Percentiles rank a stretch among this genome's conserved stretches.
These are phyloP conservation scores for Wasmannia auropunctata DNA, from an alignment of 1,140 invertebrate genomes.

Conservation along the genomic window DNA sequence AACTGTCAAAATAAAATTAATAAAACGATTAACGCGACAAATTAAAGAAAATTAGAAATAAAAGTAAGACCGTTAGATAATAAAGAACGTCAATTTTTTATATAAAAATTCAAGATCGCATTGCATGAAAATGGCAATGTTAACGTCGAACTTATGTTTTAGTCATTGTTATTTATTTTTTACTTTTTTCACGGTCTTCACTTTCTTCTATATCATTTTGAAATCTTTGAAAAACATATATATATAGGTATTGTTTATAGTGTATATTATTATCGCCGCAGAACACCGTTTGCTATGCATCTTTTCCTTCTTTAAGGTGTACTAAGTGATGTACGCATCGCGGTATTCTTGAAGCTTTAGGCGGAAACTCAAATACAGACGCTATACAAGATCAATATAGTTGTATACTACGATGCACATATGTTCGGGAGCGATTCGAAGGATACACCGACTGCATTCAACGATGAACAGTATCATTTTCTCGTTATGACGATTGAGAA, in stretches of 20 bases:
- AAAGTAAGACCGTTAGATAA: not conserved
- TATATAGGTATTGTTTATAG: not conserved
- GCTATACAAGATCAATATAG: conserved; percentile 34
- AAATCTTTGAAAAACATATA: not conserved
- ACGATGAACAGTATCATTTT: conserved; percentile 31
- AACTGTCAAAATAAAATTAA: not conserved
- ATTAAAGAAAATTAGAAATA: not conserved
- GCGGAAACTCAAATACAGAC: conserved; percentile 21
- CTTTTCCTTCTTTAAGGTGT: not conserved
- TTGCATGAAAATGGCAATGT: not conserved
- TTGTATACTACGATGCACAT: not conserved
- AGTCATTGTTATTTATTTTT: not conserved
- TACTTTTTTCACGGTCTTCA: not conserved
- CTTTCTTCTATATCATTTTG: not conserved
- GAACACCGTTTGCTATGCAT: not conserved
- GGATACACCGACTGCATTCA: not conserved
- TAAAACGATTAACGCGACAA: not conserved
- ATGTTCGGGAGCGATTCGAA: not conserved
- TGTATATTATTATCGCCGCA: not conserved
- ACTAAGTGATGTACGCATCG: conserved; percentile 22
- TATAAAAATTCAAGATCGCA: not conserved
- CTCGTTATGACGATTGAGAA: conserved; percentile 9
- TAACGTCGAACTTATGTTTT: not conserved
- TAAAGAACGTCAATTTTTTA: not conserved
- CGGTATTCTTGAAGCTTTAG: conserved; percentile 22